phyloP scores from a whole-genome alignment of 2,888 invertebrate species.

The Seira ritae region DNA sequence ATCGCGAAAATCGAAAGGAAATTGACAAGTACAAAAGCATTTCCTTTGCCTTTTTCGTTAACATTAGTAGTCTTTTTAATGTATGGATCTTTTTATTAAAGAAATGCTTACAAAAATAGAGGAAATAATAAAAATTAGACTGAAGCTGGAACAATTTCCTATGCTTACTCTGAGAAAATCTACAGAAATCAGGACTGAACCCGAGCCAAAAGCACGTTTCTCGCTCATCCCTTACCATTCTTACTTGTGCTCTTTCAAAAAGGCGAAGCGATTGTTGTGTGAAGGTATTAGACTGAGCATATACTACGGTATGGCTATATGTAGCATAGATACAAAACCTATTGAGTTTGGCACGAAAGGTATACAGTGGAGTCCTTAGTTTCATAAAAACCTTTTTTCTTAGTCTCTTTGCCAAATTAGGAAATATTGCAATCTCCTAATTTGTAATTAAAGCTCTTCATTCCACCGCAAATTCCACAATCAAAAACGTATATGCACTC shows the following conservation, averaged over 20 bases:
- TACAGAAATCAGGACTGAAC: constrained; percentile 60
- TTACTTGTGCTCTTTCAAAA: background rate
- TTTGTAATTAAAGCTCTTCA: constrained; percentile 66
- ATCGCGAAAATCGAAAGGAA: background rate
- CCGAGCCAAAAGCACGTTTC: constrained; percentile 55
- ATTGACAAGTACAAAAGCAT: background rate
- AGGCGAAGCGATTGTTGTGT: constrained; percentile 14
- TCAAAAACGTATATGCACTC: constrained; percentile 51
- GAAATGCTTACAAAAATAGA: constrained; percentile 4
- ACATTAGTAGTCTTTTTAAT: no score
- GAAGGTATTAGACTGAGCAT: no score
- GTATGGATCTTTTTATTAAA: background rate
- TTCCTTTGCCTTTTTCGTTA: no score
- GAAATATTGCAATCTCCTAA: constrained; percentile 66
- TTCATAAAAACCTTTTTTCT: background rate
- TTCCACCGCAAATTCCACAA: constrained; percentile 62
- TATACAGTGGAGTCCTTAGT: constrained; percentile 16
- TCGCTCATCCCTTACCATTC: constrained; percentile 20
- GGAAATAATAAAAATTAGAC: constrained; percentile 53
- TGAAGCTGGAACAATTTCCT: constrained; percentile 46
- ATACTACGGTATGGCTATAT: background rate
- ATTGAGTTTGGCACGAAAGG: background rate
- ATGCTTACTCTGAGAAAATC: constrained; percentile 53
- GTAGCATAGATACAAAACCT: constrained; percentile 3
- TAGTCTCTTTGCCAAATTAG: constrained; percentile 60